A percentile compares a stretch with the other conserved stretches of the same genome.
Conservation (phyloP, 64 coral and sea anemone genomes). For the Stichodactyla helianthus region DNA sequence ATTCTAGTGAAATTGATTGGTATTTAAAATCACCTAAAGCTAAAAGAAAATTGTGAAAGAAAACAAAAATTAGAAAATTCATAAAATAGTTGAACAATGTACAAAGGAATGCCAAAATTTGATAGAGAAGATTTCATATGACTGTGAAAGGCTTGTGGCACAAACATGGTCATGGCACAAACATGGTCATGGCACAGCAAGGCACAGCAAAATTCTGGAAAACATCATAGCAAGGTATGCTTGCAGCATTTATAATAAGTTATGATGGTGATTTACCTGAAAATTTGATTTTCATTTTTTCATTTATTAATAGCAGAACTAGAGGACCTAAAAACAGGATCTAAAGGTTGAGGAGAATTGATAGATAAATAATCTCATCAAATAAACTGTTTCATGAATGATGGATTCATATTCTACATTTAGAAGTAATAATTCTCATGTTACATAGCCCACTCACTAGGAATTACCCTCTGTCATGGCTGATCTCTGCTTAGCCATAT, state of each 20-base stretch:
- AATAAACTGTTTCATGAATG: too few species aligned
- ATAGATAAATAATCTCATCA: neutral
- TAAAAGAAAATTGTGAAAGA: neutral
- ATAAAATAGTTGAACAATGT: too few species aligned
- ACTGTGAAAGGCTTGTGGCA: too few species aligned
- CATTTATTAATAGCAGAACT: constrained; percentile 10
- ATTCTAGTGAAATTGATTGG: constrained; percentile 50
- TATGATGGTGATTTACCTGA: neutral
- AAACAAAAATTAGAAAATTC: neutral
- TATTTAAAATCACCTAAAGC: constrained; percentile 54
- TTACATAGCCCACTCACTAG: neutral
- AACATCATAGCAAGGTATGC: too few species aligned
- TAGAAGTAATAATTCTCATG: too few species aligned
- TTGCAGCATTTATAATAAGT: too few species aligned
- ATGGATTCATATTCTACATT: too few species aligned
- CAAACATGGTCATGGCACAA: too few species aligned
- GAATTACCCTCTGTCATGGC: neutral
- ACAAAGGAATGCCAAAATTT: too few species aligned
- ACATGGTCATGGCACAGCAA: too few species aligned
- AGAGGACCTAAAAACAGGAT: constrained; percentile 87
- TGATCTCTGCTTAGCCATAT: neutral
- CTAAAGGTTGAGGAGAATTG: constrained; percentile 17
- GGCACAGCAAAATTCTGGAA: too few species aligned
- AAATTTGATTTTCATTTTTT: neutral
- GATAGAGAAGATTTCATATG: neutral